Evolutionary conservation across 2,888 invertebrate genomes (phyloP).

Genomic region (Cryptocephalus primarius): DNA sequence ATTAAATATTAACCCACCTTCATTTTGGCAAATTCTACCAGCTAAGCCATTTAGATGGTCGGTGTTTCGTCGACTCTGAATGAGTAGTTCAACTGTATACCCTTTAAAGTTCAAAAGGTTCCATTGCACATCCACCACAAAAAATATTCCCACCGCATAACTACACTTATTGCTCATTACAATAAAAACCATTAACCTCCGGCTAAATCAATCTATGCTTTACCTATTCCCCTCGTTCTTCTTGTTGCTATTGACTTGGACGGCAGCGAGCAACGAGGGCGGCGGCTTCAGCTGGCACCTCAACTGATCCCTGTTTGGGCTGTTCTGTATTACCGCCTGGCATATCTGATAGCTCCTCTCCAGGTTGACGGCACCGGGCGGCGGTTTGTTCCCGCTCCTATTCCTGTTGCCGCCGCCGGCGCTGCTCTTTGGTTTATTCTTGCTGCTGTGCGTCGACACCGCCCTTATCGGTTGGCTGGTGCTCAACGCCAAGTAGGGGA

Average conservation of each 20-base stretch:
- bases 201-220: not conserved
- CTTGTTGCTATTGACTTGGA: constrained; percentile 25
- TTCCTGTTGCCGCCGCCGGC: constrained; percentile 19
- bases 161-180: too few species aligned
- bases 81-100: too few species aligned
- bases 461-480: constrained; percentile 42
- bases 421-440: constrained; percentile 30
- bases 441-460: constrained; percentile 35
- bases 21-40: too few species aligned
- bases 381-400: constrained; percentile 57
- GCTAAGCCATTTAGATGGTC: too few species aligned
- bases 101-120: too few species aligned
- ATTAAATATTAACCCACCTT: too few species aligned
- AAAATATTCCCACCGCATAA: too few species aligned
- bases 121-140: too few species aligned
- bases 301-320: constrained; percentile 79
- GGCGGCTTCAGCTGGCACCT: constrained; percentile 79
- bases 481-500: constrained; percentile 41
- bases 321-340: constrained; percentile 87
- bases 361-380: constrained; percentile 83
- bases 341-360: constrained; percentile 93
- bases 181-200: too few species aligned
- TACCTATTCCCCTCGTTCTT: constrained; percentile 21
- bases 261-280: constrained; percentile 56
- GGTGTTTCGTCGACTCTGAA: too few species aligned